Evolutionary conservation across 2,113 vertebrate species (phyloP), one percentile per base, ranked within the genome.

Genomic region (Epinephelus fuscoguttatus): DNA sequence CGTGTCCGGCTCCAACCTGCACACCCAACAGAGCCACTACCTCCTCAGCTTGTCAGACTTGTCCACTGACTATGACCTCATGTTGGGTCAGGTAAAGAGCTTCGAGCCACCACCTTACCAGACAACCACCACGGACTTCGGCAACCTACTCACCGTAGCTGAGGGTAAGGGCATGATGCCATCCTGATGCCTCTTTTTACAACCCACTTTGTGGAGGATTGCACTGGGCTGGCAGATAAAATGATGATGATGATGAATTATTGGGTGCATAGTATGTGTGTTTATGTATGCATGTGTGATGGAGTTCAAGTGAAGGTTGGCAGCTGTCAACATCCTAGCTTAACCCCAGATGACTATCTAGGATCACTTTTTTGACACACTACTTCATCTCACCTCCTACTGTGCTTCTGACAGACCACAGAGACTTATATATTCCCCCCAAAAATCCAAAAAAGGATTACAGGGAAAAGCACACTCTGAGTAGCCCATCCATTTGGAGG

Each of bases 11-110:
- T 99, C 98, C 52, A 97, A 94, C 91, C 96, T 97, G 0, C 97
- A 98, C 56, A 97, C 95, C 3, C 98, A 99, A 76, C 98, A 98
- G 87, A 99, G 97, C 93, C 97, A 97, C 91, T 98, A 98, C 15
- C 96, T 97, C 50, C 92, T 99, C 90, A 98, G 96, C 59, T 94
- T 99, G 89, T 97, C 98, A 0, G 98, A 99, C 90, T 93, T 99
- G 81, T 97, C 95, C 62, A 88, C 94, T 3, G 97, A 97, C 82
- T 99, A 99, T 0, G 97, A 99, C 91, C 92, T 99, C 85, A 94
- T 96, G 4, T 89, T 99, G 89, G 97, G 96, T 37, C 97, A 95
- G 0, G 95, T 99, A 59, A 97, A 91, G 87, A 98, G 93, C 89
- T 96, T 94, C 0, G 97, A 99, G 80, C 94, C 96, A 0, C 87